Percentiles rank a stretch among this genome's conserved stretches.
Conservation (phyloP, 2,888 invertebrate genomes). For the Chaitophorus viminalis region DNA sequence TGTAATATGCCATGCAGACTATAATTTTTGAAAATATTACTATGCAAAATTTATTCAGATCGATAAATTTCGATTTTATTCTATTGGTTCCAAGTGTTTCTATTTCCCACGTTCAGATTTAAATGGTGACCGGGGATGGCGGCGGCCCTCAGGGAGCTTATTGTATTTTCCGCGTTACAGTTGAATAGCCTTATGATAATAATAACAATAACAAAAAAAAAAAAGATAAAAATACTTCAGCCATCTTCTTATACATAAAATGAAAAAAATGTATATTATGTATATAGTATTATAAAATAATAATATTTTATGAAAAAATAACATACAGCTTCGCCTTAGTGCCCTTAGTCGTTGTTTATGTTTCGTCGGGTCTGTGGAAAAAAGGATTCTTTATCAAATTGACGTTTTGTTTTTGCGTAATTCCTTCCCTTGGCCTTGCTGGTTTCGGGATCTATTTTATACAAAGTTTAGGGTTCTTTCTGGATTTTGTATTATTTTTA, state of each 20-base stretch:
- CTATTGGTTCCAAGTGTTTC: slow-evolving; percentile 39
- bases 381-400: slow-evolving; percentile 60
- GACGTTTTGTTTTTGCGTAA: slow-evolving; percentile 60
- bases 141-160: slow-evolving; percentile 54
- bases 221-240: slow-evolving; percentile 18
- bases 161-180: slow-evolving; percentile 61
- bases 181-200: slow-evolving; percentile 57
- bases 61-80: slow-evolving; percentile 27
- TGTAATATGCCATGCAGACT: not conserved
- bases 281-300: slow-evolving; percentile 61
- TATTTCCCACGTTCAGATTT: slow-evolving; percentile 59
- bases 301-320: slow-evolving; percentile 61
- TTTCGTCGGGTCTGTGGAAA: slow-evolving; percentile 25
- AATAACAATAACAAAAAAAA: slow-evolving; percentile 40
- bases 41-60: slow-evolving; percentile 7
- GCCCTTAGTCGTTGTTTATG: slow-evolving; percentile 52
- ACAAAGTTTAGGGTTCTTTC: slow-evolving; percentile 53
- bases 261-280: slow-evolving; percentile 35
- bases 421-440: slow-evolving; percentile 40
- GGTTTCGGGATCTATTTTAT: slow-evolving; percentile 28
- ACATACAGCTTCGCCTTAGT: slow-evolving; percentile 56
- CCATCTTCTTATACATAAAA: slow-evolving; percentile 42
- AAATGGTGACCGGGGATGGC: slow-evolving; percentile 45
- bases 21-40: slow-evolving; percentile 19
- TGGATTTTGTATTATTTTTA: slow-evolving; percentile 48